Base-by-base conservation (phyloP, 2,888 invertebrate genomes). In the Atethmia centrago region DNA sequence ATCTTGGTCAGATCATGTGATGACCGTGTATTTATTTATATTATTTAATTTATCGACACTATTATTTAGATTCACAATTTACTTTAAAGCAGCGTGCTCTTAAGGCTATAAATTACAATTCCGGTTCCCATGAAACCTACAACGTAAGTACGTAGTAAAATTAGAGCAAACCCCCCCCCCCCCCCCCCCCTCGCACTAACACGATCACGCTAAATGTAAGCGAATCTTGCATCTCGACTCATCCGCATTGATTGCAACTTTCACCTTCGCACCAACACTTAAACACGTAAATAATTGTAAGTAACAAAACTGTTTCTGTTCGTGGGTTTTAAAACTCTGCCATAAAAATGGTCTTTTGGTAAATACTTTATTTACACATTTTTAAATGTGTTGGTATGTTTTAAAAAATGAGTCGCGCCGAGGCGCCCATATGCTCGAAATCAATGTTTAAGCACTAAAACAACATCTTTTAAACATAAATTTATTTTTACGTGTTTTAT, bases 201-300 rank as follows among this genome's bases (percentile, higher is more conserved):
- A 62, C 56, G 25, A 65, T 65, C n/a, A 31, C 55, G 63, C 80
- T 64, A 59, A 77, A 77, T 69, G 53, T 62, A 72, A 67, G 31
- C 40, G 47, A 36, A 36, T 64, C 51, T 59, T 71, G 25, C 72
- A 74, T 74, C 81, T 74, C 55, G 56, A 21, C 63, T 79, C 78
- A 78, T 80, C 77, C 80, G 79, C 75, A 70, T 77, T 79, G 74
- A 87, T 80, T 77, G 65, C 64, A 62, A 85, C 88, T 87, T 87
- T 88, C 87, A 81, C 87, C 85, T 88, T 88, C 77, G 71, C 68
- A 70, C 40, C n/a, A n/a, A 58, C 62, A 47, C 14, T 25, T 64
- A 58, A 65, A 70, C n/a, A 66, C 5, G n/a, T 62, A 74, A 63
- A 68, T 64, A 53, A 49, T n/a, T 21, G 14, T 8, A 8, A 63